phyloP scores from a whole-genome alignment of 2,113 vertebrate genomes.

The Pyrgilauda ruficollis region DNA sequence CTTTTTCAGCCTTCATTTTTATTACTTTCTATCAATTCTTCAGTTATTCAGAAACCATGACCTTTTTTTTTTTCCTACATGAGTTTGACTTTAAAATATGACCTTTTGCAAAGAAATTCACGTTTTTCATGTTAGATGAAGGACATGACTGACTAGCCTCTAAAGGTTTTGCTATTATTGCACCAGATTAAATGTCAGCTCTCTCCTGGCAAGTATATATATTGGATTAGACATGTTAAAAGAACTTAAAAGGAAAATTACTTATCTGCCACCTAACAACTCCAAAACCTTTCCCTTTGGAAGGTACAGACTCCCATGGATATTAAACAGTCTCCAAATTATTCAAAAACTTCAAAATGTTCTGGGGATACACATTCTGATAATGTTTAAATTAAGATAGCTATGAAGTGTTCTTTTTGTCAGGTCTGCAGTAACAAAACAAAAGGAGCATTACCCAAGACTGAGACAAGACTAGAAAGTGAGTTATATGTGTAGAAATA shows the following conservation, averaged over 20 bases:
- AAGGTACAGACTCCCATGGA: not conserved
- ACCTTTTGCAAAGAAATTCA: not conserved
- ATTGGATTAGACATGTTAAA: not conserved
- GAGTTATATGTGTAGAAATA: not conserved
- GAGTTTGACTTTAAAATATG: not conserved
- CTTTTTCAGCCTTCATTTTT: not conserved
- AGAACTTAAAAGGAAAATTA: not conserved
- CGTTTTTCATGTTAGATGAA: not conserved
- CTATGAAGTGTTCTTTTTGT: not conserved
- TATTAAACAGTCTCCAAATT: not conserved
- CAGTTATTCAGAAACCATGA: not conserved
- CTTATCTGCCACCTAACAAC: not conserved
- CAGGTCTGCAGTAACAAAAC: not conserved
- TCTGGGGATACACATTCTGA: not conserved
- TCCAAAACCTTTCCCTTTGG: not conserved
- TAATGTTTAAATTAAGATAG: not conserved
- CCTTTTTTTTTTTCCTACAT: accelerated
- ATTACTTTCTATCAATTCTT: not conserved
- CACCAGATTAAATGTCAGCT: not conserved
- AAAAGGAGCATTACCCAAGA: not conserved
- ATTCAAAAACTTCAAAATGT: not conserved
- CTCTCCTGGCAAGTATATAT: not conserved
- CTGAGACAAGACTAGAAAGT: not conserved
- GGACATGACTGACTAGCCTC: not conserved
- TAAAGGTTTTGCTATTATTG: not conserved